A percentile compares a stretch with the other conserved stretches of the same genome.
Evolutionary conservation across 2,113 vertebrate species (phyloP).

Genomic region (Chroicocephalus ridibundus): DNA sequence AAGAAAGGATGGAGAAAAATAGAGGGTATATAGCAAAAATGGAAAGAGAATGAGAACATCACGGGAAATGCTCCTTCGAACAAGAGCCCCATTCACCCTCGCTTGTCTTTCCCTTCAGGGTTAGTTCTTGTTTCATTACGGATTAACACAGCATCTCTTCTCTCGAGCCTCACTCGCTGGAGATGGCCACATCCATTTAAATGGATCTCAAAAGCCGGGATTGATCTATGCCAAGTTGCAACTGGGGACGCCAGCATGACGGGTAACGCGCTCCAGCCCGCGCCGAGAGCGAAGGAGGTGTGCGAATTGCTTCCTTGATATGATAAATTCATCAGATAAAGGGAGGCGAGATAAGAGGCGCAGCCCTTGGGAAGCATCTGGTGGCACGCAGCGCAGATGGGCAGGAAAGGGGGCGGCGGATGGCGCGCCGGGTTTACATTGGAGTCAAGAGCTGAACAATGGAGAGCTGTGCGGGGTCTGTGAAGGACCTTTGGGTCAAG

Average conservation of each 20-base stretch:
- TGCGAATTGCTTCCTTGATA: neutral
- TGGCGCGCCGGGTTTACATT: accelerated
- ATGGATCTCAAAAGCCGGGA: conserved; percentile 34
- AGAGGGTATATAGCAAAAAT: neutral
- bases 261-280: conserved; percentile 3
- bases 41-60: conserved; percentile 39
- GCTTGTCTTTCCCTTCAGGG: conserved; percentile 48
- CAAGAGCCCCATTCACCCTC: conserved; percentile 30
- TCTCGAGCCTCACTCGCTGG: neutral
- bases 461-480: neutral
- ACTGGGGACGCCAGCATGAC: neutral
- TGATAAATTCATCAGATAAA: conserved; percentile 37
- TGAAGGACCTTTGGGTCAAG: neutral
- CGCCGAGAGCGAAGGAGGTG: neutral
- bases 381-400: neutral
- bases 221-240: conserved; percentile 18
- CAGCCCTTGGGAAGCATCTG: neutral
- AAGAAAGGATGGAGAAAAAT: neutral
- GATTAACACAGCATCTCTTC: conserved; percentile 59
- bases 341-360: neutral
- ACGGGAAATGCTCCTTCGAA: conserved; percentile 26
- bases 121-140: conserved; percentile 49
- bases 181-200: conserved; percentile 42
- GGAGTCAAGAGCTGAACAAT: neutral
- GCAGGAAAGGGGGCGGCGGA: neutral